phyloP scores from a whole-genome alignment of 2,888 invertebrate genomes.

The Aphodius granarius region DNA sequence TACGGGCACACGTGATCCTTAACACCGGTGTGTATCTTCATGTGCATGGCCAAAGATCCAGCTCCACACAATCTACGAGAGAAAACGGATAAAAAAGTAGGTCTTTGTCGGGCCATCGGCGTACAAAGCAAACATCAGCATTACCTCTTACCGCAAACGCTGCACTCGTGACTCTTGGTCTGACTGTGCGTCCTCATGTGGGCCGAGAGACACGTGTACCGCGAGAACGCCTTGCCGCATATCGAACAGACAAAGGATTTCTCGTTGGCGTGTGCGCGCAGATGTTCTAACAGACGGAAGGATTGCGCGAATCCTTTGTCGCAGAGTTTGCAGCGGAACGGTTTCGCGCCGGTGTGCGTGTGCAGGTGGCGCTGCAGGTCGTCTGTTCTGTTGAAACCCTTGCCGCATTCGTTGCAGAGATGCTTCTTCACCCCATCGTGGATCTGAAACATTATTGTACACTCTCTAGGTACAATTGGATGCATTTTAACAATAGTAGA shows the following conservation, averaged over 20 bases:
- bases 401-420: slow-evolving; percentile 52
- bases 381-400: slow-evolving; percentile 51
- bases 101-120: no score
- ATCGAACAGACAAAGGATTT: slow-evolving; percentile 50
- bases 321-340: slow-evolving; percentile 51
- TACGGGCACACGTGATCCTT: slow-evolving; percentile 51
- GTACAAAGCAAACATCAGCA: background rate
- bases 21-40: slow-evolving; percentile 56
- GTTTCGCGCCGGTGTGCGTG: slow-evolving; percentile 53
- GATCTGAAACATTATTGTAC: no score
- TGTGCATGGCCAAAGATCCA: slow-evolving; percentile 54
- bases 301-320: slow-evolving; percentile 50
- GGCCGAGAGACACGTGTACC: slow-evolving; percentile 49
- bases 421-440: slow-evolving; percentile 49
- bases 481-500: no score
- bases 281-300: slow-evolving; percentile 51
- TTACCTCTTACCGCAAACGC: slow-evolving; percentile 52
- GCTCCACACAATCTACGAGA: slow-evolving; percentile 49
- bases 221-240: slow-evolving; percentile 52
- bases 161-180: slow-evolving; percentile 50
- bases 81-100: background rate
- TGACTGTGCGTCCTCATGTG: slow-evolving; percentile 52
- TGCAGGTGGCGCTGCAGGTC: slow-evolving; percentile 50
- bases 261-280: slow-evolving; percentile 50
- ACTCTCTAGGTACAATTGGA: no score